Base-by-base conservation (phyloP, 2,113 vertebrate genomes). In the Motacilla tschutschensis region DNA sequence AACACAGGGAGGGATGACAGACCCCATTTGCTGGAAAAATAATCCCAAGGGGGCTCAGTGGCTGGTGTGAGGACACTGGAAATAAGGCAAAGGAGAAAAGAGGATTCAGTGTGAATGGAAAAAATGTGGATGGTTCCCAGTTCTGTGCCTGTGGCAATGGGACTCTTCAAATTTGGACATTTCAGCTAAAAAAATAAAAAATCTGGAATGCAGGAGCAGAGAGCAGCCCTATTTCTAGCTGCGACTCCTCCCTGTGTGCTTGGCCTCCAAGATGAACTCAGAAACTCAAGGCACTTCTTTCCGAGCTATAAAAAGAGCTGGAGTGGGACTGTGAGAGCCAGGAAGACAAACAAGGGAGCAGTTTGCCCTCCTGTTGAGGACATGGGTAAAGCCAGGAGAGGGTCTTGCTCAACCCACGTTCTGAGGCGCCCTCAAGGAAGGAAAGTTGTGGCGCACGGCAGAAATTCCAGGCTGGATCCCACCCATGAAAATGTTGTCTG, bases 171-270 rank as follows among this genome's bases (percentile, higher is more conserved):
- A 93, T 58, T 93, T 89, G 83, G 90, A 83, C 47, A 79, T 63
- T 50, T 75, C 46, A 18, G 74, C 72, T 73, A 64, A 69, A 84
- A 58, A 81, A 81, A 76, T 8, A 81, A 79, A 65, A 85, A 43
- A 65, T 62, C 20, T 81, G 91, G 90, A 89, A 94, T 88, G 88
- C 59, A 69, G 6, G 33, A 83, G 93, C 36, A 9, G 71, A 83
- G 72, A 73, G 59, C 64, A 70, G 76, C 78, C 91, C 90, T 92
- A 90, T 91, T 93, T 92, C 83, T 62, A 88, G 91, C 86, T 81
- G 86, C 0, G 0, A 43, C 91, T 89, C 90, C 90, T 89, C 92
- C 94, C 86, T 70, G 75, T 36, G 71, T 81, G 79, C 79, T 86
- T 66, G 80, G 88, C 86, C 90, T 93, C 71, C 71, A 79, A 75